Base-by-base conservation (phyloP, 1,140 invertebrate species). In the Zeugodacus cucurbitae region DNA sequence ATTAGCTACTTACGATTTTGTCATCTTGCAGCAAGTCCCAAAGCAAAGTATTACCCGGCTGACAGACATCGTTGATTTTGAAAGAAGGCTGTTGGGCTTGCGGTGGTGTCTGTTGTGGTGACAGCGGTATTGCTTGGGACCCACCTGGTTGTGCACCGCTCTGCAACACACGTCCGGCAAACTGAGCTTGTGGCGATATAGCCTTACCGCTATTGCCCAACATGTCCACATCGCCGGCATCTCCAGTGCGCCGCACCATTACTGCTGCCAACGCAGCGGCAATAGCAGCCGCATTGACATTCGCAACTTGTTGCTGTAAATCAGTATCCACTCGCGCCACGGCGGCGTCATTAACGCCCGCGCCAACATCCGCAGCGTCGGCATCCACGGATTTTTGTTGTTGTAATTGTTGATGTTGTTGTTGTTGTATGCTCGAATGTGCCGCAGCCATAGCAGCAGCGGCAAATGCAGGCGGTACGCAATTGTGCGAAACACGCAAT, bases 1-100 rank as follows among this genome's bases (percentile, higher is more conserved):
- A 22, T 1, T 41, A 86, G 89, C 88, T 89, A 95, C 96, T 96
- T 94, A 97, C 96, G 90, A 98, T 98, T 93, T 96, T 97, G 89
- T 98, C 97, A 93, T 98, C 98, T 93, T 99, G 98, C 67, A 99
- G 93, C 86, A 99, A 94, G 94, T 99, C 98, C 98, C 98, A 99
- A 0, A 99, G 94, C 54, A 99, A 92, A 10, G 98, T 99, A 91
- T 97, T 98, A 0, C 98, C 98, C 62, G 97, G 97, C 90, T 97
- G 96, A 90, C 97, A 98, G 44, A 98, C 97, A 91, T 97, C 96
- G 88, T 97, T 97, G 34, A 97, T 94, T 90, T 96, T 96, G 87
- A 96, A 96, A 7, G 94, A 91, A 8, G 93, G 94, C 92, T 95
- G 88, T 89, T 57, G 88, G 74, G 64, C 32, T 44, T 87, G 85